phyloP scores from a whole-genome alignment of 2,797 vertebrate species.

The Gadopsis bispinosus region DNA sequence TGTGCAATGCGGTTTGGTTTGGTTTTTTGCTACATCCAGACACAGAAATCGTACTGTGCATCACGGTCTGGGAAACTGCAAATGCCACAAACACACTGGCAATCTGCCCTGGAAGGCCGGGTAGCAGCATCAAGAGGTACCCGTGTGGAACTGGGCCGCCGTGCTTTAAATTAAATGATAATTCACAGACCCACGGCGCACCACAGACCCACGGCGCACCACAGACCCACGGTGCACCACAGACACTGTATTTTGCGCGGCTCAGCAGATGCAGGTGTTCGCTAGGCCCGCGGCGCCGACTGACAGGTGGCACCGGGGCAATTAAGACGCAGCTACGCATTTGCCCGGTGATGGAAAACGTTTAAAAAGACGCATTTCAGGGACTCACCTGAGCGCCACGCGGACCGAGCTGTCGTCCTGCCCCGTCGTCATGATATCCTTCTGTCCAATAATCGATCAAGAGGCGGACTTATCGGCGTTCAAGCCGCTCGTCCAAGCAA shows the following conservation, averaged over 20 bases:
- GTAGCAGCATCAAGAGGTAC: neutral
- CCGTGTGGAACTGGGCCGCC: constrained; percentile 26
- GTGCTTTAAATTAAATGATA: constrained; percentile 27
- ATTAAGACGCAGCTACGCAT: constrained; percentile 43
- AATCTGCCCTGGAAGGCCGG: neutral
- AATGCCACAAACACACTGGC: neutral
- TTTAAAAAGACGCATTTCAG: neutral
- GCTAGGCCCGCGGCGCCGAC: constrained; percentile 50
- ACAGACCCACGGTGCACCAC: too few relatives aligned
- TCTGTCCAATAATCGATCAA: neutral
- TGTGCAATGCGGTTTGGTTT: constrained; percentile 9
- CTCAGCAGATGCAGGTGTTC: constrained; percentile 53
- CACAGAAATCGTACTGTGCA: neutral
- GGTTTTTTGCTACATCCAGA: neutral
- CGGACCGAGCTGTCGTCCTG: constrained; percentile 94
- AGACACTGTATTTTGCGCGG: neutral
- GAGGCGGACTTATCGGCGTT: constrained; percentile 18
- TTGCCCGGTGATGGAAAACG: neutral
- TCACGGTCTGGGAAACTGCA: neutral
- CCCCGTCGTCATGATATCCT: constrained; percentile 85
- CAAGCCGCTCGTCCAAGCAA: constrained; percentile 9
- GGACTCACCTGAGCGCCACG: constrained; percentile 92
- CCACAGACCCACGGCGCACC: too few relatives aligned
- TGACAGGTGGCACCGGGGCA: constrained; percentile 71
- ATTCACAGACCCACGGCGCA: neutral